Evolutionary conservation across 2,888 invertebrate genomes (phyloP), one percentile per base, ranked within the genome.

Genomic region (Papilio elwesi): DNA sequence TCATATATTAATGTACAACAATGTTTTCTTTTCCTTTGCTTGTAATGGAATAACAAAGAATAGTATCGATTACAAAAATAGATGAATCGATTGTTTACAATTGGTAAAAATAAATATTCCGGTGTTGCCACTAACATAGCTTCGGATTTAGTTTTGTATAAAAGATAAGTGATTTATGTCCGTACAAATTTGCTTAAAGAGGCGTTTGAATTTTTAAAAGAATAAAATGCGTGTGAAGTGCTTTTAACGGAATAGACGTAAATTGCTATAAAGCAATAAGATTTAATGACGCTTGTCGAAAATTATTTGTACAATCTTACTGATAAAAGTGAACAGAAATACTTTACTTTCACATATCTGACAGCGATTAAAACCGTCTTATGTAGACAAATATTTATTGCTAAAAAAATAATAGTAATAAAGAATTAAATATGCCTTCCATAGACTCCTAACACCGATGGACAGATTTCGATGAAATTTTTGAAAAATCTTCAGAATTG

Each of bases 21-120:
- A 49, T 71, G 70, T 74, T 74, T 78, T 75, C 73, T 69, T 78
- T 74, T 74, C 68, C 62, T 69, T 70, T 59, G 68, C 59, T 76
- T 74, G 73, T 79, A 79, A 78, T 79, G 76, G 78, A 78, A 78
- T 78, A 76, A 78, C 76, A 78, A 76, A 77, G 74, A 73, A 59
- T 70, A 73, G 73, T 78, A 74, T 65, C 64, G 73, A 68, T 69
- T 55, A 53, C 67, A 74, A 76, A 73, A 75, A 75, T 68, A 74
- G 73, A 53, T 57, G 68, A 71, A 59, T 74, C 74, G 69, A 70
- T 75, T 74, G 73, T 73, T 70, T 73, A 70, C 70, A 15, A 73
- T 57, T 12, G 73, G 70, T 66, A 73, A 73, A 73, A 73, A 73
- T 73, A 73, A 73, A 73, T 70, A 73, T 70, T 70, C 69, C 65